Evolutionary conservation across 2,888 invertebrate genomes (phyloP).

Genomic region (Dicranocentrus wangi): DNA sequence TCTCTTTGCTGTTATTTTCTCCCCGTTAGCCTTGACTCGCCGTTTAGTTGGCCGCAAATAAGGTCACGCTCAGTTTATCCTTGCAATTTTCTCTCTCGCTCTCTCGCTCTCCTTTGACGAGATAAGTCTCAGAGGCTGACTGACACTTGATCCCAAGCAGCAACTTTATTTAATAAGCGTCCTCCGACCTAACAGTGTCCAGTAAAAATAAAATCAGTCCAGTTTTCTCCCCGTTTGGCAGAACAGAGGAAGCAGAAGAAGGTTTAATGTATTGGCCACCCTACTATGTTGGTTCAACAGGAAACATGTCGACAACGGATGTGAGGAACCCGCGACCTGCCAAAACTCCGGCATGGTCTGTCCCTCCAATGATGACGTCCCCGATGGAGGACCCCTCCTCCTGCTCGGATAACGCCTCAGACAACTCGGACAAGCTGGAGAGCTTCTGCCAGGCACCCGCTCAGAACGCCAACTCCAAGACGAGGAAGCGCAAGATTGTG

Average conservation of each 20-base stretch:
- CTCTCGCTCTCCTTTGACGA: no score
- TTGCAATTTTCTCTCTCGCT: no score
- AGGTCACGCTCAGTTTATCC: no score
- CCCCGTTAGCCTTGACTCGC: slow-evolving; percentile 52
- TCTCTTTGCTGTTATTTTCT: no score
- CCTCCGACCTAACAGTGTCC: no score
- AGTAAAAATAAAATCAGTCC: no score
- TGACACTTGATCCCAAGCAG: no score
- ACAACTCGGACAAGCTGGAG: slow-evolving; percentile 73
- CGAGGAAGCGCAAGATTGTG: slow-evolving; percentile 69
- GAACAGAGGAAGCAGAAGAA: no score
- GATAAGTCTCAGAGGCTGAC: no score
- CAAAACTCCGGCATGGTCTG: slow-evolving; percentile 83
- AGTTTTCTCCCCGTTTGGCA: no score
- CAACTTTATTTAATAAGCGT: no score
- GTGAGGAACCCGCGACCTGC: slow-evolving; percentile 77
- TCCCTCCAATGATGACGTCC: slow-evolving; percentile 69
- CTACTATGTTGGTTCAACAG: slow-evolving; percentile 50
- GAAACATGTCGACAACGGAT: slow-evolving; percentile 72
- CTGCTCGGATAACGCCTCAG: slow-evolving; percentile 73
- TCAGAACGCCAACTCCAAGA: slow-evolving; percentile 38
- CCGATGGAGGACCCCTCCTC: slow-evolving; percentile 73
- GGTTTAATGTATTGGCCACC: slow-evolving; percentile 36
- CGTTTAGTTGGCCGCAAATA: slow-evolving; percentile 27
- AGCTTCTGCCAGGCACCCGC: slow-evolving; percentile 52